Percentiles rank a stretch among this genome's conserved stretches.
Conservation (phyloP, 2,888 invertebrate genomes). For the Adineta ricciae region DNA sequence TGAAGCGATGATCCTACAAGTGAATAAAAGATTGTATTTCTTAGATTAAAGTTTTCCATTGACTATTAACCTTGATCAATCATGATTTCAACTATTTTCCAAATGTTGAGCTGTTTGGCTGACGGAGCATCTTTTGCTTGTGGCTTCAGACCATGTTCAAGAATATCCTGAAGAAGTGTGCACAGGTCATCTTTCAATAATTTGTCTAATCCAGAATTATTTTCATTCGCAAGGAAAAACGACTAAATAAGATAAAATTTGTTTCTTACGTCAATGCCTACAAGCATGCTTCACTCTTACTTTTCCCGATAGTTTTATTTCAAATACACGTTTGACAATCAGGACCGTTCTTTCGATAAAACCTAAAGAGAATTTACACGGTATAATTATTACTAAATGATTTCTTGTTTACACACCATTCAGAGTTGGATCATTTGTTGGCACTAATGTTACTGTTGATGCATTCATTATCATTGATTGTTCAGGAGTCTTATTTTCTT, state of each 20-base stretch:
- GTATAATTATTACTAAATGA: background rate
- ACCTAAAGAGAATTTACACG: background rate
- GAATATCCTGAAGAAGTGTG: background rate
- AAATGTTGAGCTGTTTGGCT: background rate
- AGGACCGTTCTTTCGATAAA: background rate
- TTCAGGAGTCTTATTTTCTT: background rate
- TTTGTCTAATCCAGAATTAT: background rate
- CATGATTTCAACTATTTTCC: background rate
- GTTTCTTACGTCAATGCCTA: too few relatives aligned
- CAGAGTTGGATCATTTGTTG: background rate
- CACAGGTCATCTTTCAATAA: background rate
- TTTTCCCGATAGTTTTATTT: background rate
- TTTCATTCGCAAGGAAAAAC: conserved; percentile 9
- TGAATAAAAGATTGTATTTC: background rate
- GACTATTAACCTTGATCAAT: background rate
- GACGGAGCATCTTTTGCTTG: background rate
- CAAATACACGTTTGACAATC: background rate
- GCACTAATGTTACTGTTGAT: background rate
- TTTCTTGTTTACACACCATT: background rate
- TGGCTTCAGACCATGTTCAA: background rate
- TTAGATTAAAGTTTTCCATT: too few relatives aligned
- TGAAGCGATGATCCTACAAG: background rate
- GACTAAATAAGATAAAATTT: background rate
- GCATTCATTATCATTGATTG: background rate
- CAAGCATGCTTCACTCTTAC: background rate